A percentile compares a stretch with the other conserved stretches of the same genome.
Conservation (phyloP, 1,140 invertebrate species). For the Drosophila kanapiae region DNA sequence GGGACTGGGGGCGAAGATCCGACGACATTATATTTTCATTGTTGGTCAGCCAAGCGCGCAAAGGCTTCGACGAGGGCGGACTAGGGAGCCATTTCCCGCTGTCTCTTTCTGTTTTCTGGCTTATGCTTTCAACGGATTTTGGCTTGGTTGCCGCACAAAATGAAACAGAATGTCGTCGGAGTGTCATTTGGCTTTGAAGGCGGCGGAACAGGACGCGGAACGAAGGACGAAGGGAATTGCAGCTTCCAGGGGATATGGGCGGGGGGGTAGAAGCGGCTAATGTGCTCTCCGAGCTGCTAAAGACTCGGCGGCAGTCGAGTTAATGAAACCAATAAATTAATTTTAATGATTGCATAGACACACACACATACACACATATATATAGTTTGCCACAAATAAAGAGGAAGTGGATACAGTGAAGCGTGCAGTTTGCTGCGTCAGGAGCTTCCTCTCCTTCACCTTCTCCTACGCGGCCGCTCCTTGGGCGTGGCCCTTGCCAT, state of each 20-base stretch:
- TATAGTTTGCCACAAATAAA: background rate
- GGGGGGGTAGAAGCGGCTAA: slow-evolving; percentile 58
- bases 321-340: slow-evolving; percentile 85
- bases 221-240: slow-evolving; percentile 19
- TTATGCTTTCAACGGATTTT: slow-evolving; percentile 83
- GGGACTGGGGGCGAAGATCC: background rate
- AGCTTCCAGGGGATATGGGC: slow-evolving; percentile 37
- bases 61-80: slow-evolving; percentile 49
- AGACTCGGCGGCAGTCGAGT: slow-evolving; percentile 74
- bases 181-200: slow-evolving; percentile 74
- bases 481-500: slow-evolving; percentile 74
- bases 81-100: slow-evolving; percentile 20
- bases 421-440: slow-evolving; percentile 78
- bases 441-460: slow-evolving; percentile 14
- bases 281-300: slow-evolving; percentile 70
- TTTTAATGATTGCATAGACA: slow-evolving; percentile 81
- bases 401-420: slow-evolving; percentile 22
- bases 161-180: slow-evolving; percentile 71
- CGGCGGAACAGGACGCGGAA: slow-evolving; percentile 16
- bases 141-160: slow-evolving; percentile 61
- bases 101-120: slow-evolving; percentile 63
- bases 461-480: background rate
- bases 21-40: slow-evolving; percentile 79
- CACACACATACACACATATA: slow-evolving; percentile 32
- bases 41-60: slow-evolving; percentile 80